Conservation (phyloP, 2,797 vertebrate genomes). For the Petrocephalus sullivani region DNA sequence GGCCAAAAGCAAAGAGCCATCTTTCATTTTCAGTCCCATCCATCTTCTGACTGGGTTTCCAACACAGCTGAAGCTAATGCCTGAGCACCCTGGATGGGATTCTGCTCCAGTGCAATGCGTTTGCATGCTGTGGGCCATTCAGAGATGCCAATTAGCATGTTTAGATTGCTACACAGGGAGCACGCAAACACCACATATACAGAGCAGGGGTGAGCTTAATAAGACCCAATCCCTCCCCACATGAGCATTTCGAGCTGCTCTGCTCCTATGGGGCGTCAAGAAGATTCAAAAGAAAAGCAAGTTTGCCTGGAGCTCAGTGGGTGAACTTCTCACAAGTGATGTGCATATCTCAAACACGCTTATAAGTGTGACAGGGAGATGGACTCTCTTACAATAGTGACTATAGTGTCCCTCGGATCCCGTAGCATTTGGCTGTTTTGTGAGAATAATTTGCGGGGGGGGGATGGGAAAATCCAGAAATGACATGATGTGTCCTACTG, state of each 20-base stretch:
- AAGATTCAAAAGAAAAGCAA: background rate
- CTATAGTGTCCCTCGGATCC: background rate
- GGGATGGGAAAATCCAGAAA: background rate
- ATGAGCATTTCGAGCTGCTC: background rate
- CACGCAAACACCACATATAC: background rate
- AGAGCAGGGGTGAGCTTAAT: background rate
- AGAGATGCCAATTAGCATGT: background rate
- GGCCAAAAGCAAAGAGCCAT: background rate
- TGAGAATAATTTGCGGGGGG: background rate
- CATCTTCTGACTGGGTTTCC: background rate
- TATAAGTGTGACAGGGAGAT: slow-evolving; percentile 1
- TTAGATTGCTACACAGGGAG: background rate
- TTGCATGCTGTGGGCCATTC: background rate
- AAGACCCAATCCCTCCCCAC: background rate
- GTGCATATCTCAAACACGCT: background rate
- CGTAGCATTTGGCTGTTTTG: background rate
- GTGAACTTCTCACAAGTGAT: background rate
- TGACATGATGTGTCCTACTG: background rate
- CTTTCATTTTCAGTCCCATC: background rate
- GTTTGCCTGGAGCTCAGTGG: background rate
- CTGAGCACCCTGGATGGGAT: background rate
- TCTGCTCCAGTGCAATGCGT: background rate
- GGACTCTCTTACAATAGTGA: background rate
- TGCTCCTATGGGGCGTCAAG: background rate
- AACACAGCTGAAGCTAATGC: background rate